A percentile compares a stretch with the other conserved stretches of the same genome.
Evolutionary conservation across 2,113 vertebrate species (phyloP).

Genomic region (Siniperca chuatsi): DNA sequence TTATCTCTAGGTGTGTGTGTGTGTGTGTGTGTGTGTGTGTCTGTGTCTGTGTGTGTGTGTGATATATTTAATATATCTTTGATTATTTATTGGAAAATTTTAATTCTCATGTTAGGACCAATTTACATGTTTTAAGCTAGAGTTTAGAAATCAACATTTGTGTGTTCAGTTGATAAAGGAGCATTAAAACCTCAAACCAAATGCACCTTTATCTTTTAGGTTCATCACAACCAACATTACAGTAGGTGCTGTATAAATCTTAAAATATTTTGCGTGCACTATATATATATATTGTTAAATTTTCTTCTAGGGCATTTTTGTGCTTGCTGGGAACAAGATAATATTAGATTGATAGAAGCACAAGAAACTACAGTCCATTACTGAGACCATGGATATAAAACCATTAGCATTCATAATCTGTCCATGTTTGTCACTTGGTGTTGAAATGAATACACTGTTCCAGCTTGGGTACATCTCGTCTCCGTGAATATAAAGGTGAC

Average conservation of each 20-base stretch:
- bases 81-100: background rate
- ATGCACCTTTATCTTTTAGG: background rate
- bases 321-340: slow-evolving; percentile 43
- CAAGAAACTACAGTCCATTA: slow-evolving; percentile 6
- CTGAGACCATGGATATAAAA: slow-evolving; percentile 1
- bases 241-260: slow-evolving; percentile 20
- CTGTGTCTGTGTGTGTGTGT: no score
- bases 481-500: slow-evolving; percentile 54
- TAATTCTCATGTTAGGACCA: no score
- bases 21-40: no score
- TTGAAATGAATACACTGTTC: slow-evolving; percentile 35
- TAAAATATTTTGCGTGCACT: background rate
- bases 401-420: slow-evolving; percentile 65
- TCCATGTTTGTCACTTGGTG: slow-evolving; percentile 44
- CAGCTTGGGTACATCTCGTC: slow-evolving; percentile 31
- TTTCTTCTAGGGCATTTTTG: slow-evolving; percentile 33
- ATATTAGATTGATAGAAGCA: slow-evolving; percentile 42
- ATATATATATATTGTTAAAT: slow-evolving; percentile 55
- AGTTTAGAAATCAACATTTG: no score
- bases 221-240: slow-evolving; percentile 8
- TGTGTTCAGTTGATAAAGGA: background rate
- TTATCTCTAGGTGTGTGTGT: background rate
- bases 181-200: background rate
- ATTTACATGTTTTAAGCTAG: background rate
- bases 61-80: background rate